Evolutionary conservation across 2,888 invertebrate genomes (phyloP).

Genomic region (Galerucella calmariensis): DNA sequence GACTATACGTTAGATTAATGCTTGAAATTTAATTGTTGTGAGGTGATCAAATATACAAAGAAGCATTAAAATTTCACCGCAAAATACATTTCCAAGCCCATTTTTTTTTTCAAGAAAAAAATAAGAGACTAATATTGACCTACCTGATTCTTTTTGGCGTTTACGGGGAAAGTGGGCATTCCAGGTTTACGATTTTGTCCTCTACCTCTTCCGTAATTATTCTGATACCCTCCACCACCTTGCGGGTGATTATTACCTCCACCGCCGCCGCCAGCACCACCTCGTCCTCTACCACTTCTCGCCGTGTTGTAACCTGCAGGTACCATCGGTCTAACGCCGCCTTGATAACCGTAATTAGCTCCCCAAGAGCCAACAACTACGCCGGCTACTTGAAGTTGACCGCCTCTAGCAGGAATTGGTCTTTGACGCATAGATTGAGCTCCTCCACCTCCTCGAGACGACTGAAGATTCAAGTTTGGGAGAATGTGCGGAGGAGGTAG

Average conservation of each 20-base stretch:
- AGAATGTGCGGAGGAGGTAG: slow-evolving; percentile 64
- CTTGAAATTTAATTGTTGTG: too few relatives aligned
- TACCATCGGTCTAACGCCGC: slow-evolving; percentile 44
- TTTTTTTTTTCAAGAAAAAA: slow-evolving; percentile 11
- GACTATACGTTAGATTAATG: too few relatives aligned
- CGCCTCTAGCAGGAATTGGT: slow-evolving; percentile 77
- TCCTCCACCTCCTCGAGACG: slow-evolving; percentile 63
- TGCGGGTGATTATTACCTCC: slow-evolving; percentile 46
- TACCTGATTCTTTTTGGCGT: slow-evolving; percentile 59
- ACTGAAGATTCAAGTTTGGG: slow-evolving; percentile 66
- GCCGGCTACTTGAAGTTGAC: slow-evolving; percentile 74
- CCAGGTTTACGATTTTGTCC: slow-evolving; percentile 56
- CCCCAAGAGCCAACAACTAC: slow-evolving; percentile 93
- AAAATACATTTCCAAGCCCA: not conserved
- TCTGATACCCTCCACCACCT: slow-evolving; percentile 17
- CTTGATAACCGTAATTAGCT: slow-evolving; percentile 74
- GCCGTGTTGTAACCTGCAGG: slow-evolving; percentile 48
- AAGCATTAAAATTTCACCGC: too few relatives aligned
- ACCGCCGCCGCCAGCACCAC: slow-evolving; percentile 52
- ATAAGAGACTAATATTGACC: slow-evolving; percentile 33
- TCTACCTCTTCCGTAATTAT: slow-evolving; percentile 56
- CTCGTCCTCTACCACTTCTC: slow-evolving; percentile 30
- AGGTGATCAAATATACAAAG: too few relatives aligned
- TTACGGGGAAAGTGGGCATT: slow-evolving; percentile 58
- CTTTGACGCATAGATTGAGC: slow-evolving; percentile 67